A percentile compares a stretch with the other conserved stretches of the same genome.
Evolutionary conservation across 2,888 invertebrate species (phyloP).

Genomic region (Mimumesa dahlbomi): DNA sequence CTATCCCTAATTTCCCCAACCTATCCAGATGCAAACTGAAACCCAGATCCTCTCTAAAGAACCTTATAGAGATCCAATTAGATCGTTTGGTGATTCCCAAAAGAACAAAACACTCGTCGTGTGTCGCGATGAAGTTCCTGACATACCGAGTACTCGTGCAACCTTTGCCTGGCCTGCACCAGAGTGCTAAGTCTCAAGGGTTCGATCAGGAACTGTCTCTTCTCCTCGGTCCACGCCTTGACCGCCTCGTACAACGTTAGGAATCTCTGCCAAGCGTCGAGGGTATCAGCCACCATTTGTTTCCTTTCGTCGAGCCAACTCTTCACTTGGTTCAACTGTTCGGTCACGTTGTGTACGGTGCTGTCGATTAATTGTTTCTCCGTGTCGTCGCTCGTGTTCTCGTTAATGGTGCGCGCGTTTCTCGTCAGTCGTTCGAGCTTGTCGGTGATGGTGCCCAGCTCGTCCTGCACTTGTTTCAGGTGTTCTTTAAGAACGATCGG

Average conservation of each 20-base stretch:
- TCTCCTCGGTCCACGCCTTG: constrained; percentile 91
- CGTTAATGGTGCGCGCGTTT: constrained; percentile 89
- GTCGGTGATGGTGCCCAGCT: constrained; percentile 87
- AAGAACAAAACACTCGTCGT: too few relatives aligned
- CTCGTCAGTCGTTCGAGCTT: constrained; percentile 89
- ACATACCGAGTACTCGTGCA: constrained; percentile 92
- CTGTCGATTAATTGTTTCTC: constrained; percentile 89
- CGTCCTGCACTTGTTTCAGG: constrained; percentile 88
- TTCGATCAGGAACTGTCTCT: constrained; percentile 89
- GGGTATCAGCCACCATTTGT: constrained; percentile 90
- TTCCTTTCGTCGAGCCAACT: constrained; percentile 91
- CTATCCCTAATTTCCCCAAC: too few relatives aligned
- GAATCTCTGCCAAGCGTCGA: constrained; percentile 94
- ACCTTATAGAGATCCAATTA: too few relatives aligned
- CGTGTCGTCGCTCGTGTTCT: constrained; percentile 89
- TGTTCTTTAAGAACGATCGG: constrained; percentile 90
- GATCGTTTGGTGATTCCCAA: too few relatives aligned
- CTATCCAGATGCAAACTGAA: too few relatives aligned
- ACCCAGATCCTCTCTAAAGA: too few relatives aligned
- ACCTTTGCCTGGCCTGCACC: constrained; percentile 90
- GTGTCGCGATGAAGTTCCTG: too few relatives aligned
- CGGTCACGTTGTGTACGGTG: constrained; percentile 88
- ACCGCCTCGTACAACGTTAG: constrained; percentile 90
- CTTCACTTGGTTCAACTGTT: constrained; percentile 89
- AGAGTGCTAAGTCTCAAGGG: constrained; percentile 89